Evolutionary conservation across 1,140 invertebrate genomes (phyloP), one percentile per base, ranked within the genome.

Genomic region (Bombus cullumanus): DNA sequence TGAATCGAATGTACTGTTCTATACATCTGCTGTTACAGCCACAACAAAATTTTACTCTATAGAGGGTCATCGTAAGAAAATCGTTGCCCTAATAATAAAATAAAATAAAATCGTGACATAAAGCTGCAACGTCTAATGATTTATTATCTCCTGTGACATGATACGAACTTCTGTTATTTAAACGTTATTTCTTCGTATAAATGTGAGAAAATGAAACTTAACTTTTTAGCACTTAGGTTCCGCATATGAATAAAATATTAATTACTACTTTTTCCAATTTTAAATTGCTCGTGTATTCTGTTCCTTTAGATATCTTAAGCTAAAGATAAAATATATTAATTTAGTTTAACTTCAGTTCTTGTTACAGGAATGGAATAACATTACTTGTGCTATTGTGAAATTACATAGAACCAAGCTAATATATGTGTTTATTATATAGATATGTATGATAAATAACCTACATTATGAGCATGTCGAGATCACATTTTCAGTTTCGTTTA

Each of bases 101-200:
- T 71, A 62, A 86, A 86, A 83, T 86, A 83, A 72, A 78, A 84
- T 57, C 83, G 62, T 53, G 81, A 80, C 68, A 80, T 43, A 79
- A 85, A 85, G 53, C 83, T 73, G 74, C 25, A 71, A 47, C 57
- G 37, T 81, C 53, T 84, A 86, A n/a, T 73, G 68, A 83, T 87
- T 89, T 85, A 82, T 85, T 87, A 39, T 71, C 62, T 89, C 80
- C 83, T 34, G 68, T 37, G 47, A 81, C 79, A 81, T 34, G 78
- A 31, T 62, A 62, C 25, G 13, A 39, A 22, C 43, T 59, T 59
- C 8, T 53, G 37, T 34, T 68, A 28, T 77, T 59, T 3, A 31
- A 28, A 62, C n/a, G 4, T 76, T 53, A 41, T 53, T n/a, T 18
- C 28, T 43, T n/a, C 28, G 28, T 41, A 15, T 13, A 43, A 41